Evolutionary conservation across 2,113 vertebrate species (phyloP).

Genomic region (Ceyx cyanopectus): DNA sequence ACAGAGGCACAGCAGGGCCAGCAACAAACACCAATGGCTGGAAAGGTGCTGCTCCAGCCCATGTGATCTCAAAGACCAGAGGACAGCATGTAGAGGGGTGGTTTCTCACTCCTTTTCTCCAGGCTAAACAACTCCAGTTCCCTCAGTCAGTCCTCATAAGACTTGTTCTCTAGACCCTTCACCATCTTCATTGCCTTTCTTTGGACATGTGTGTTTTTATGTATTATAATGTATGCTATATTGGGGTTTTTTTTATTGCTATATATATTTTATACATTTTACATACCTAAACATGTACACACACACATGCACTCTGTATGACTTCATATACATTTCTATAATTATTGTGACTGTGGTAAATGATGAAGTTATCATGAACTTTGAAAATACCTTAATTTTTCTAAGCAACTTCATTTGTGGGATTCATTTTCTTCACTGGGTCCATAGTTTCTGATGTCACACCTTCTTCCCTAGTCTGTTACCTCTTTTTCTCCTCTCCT

Average conservation of each 20-base stretch:
- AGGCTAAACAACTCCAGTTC: no score
- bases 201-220: no score
- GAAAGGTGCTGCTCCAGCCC: no score
- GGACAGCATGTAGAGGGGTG: neutral
- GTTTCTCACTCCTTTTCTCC: no score
- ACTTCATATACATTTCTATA: neutral
- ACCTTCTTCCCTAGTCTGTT: neutral
- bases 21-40: accelerated
- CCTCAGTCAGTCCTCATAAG: no score
- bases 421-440: neutral
- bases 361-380: neutral
- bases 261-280: neutral
- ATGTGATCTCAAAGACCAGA: neutral
- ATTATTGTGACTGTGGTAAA: neutral
- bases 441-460: neutral
- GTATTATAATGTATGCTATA: neutral
- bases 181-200: no score
- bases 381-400: neutral
- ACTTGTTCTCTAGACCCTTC: no score
- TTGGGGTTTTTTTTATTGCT: neutral
- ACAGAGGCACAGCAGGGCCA: accelerated
- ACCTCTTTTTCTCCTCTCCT: neutral
- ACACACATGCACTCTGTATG: neutral
- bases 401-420: neutral
- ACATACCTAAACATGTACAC: neutral